Conservation (phyloP, 1,140 invertebrate genomes). For the Eurosta solidaginis region DNA sequence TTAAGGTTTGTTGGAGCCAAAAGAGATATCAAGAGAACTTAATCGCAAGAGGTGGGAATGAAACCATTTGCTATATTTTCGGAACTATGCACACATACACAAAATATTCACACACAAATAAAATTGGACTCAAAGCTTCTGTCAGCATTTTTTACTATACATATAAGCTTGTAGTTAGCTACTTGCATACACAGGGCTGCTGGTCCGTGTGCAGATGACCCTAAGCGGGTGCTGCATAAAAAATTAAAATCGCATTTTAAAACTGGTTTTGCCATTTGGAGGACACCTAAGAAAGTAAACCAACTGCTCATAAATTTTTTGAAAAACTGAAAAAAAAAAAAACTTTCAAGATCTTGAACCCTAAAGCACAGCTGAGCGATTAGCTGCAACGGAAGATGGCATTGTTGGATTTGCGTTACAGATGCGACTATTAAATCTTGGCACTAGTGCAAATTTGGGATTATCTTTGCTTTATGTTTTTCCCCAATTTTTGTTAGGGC, state of each 20-base stretch:
- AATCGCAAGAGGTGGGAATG: slow-evolving; percentile 36
- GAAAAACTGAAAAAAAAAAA: neutral
- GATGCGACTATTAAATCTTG: neutral
- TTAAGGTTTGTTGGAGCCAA: neutral
- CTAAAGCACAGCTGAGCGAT: neutral
- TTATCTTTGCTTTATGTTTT: too few relatives aligned
- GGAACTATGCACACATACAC: slow-evolving; percentile 33
- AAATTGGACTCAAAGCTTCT: too few relatives aligned
- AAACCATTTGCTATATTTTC: slow-evolving; percentile 52
- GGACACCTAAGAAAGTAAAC: neutral
- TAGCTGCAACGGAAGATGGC: neutral
- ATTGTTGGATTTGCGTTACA: neutral
- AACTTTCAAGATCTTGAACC: neutral
- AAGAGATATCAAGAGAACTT: neutral
- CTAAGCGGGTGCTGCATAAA: neutral
- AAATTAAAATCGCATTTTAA: slow-evolving; percentile 12
- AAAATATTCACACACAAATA: neutral
- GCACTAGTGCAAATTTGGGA: too few relatives aligned
- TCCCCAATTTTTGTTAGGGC: too few relatives aligned
- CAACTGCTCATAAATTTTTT: neutral
- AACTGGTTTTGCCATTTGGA: slow-evolving; percentile 23
- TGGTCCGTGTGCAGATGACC: neutral
- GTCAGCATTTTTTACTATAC: too few relatives aligned
- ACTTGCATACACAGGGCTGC: neutral
- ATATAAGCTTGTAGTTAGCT: too few relatives aligned